phyloP scores from a whole-genome alignment of 2,113 vertebrate species.

The Perccottus glenii region DNA sequence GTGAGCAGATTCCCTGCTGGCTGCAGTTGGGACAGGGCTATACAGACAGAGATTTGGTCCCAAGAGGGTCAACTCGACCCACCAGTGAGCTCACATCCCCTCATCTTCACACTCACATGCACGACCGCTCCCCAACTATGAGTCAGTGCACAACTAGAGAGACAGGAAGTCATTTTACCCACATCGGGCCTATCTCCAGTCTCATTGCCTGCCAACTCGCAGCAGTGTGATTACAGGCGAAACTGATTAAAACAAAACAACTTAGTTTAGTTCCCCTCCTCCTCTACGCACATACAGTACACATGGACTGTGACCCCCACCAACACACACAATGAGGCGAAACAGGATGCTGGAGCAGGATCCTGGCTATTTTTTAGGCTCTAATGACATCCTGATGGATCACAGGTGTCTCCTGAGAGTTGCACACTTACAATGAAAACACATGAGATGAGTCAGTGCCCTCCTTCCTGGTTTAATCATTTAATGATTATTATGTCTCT shows the following conservation, averaged over 20 bases:
- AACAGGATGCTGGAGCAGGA: constrained; percentile 69
- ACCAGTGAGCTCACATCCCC: constrained; percentile 78
- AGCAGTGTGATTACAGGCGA: constrained; percentile 71
- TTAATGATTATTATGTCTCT: constrained; percentile 75
- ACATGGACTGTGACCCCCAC: constrained; percentile 42
- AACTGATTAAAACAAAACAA: constrained; percentile 79
- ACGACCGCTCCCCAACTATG: constrained; percentile 67
- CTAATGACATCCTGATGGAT: constrained; percentile 71
- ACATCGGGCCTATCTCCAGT: constrained; percentile 64
- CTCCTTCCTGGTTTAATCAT: constrained; percentile 64
- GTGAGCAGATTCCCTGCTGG: constrained; percentile 46
- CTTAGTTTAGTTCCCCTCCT: constrained; percentile 25
- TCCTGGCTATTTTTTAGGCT: constrained; percentile 59
- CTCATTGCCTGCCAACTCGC: constrained; percentile 68
- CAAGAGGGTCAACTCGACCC: constrained; percentile 52
- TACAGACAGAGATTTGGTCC: constrained; percentile 67
- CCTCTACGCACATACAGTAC: constrained; percentile 41
- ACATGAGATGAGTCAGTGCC: constrained; percentile 66
- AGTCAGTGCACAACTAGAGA: constrained; percentile 58
- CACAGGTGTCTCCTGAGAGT: constrained; percentile 73
- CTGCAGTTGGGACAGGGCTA: constrained; percentile 52
- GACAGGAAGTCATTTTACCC: constrained; percentile 75
- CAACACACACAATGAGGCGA: constrained; percentile 37
- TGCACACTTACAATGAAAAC: constrained; percentile 43
- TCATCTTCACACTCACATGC: constrained; percentile 71